Evolutionary conservation across 2,797 vertebrate species (phyloP).

Genomic region (Typhlichthys eigenmanni): DNA sequence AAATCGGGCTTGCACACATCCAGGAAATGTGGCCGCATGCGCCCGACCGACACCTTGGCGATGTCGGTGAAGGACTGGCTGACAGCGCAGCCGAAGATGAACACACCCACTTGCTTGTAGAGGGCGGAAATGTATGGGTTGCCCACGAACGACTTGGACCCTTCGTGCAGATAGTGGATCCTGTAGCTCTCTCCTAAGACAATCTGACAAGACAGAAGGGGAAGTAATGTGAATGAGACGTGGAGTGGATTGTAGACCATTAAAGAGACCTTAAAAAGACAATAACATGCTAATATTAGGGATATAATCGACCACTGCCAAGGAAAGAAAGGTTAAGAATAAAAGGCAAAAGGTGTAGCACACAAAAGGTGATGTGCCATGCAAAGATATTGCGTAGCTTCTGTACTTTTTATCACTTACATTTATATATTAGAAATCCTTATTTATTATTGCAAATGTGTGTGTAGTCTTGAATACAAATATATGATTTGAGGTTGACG

Average conservation of each 20-base stretch:
- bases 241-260: neutral
- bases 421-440: too few species aligned
- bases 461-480: too few species aligned
- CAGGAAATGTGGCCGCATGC: slow-evolving; percentile 94
- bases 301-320: neutral
- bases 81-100: slow-evolving; percentile 93
- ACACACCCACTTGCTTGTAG: slow-evolving; percentile 96
- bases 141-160: slow-evolving; percentile 87
- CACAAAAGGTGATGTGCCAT: slow-evolving; percentile 18
- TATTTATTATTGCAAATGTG: too few species aligned
- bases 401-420: too few species aligned
- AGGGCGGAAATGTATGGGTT: slow-evolving; percentile 92
- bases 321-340: neutral
- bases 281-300: neutral
- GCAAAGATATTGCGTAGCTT: too few species aligned
- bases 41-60: slow-evolving; percentile 95
- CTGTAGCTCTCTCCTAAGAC: slow-evolving; percentile 94
- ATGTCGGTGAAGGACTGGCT: slow-evolving; percentile 98
- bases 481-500: too few species aligned
- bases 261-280: too few species aligned
- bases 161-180: slow-evolving; percentile 92
- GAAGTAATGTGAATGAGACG: neutral
- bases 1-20: slow-evolving; percentile 88
- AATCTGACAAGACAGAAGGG: slow-evolving; percentile 75
- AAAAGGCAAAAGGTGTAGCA: neutral